Evolutionary conservation across 2,888 invertebrate species (phyloP), one percentile per base, ranked within the genome.

Genomic region (Platycheirus albimanus): DNA sequence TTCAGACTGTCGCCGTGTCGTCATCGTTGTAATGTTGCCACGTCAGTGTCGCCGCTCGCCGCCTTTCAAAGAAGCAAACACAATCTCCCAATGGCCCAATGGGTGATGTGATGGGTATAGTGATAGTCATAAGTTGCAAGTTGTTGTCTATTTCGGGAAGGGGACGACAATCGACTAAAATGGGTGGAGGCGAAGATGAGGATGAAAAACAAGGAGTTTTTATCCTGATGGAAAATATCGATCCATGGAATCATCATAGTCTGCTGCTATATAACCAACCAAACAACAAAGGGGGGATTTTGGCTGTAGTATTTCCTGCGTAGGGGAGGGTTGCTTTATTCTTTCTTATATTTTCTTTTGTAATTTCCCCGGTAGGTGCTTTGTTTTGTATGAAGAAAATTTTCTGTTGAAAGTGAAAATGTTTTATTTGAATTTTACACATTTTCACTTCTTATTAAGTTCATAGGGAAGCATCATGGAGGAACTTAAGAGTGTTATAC

Each of bases 171-270:
- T 24, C 24, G 3, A 4, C 5, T 24, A 24, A 24, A 24, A 5
- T 24, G n/a, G n/a, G n/a, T n/a, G n/a, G n/a, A n/a, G n/a, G n/a
- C n/a, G n/a, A n/a, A 24, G 3, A 24, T 24, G 24, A 24, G 6
- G 24, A 24, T 24, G 24, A 3, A 24, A 33, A 7, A 33, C n/a
- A 33, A 66, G 47, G 61, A 38, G 72, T 71, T 71, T 54, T 71
- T 78, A 78, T 78, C 71, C 66, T 79, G 74, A 80, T 70, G 77
- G 71, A 71, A 78, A 83, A 72, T 78, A 83, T 78, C 78, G 78
- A 78, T 78, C 78, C 67, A 10, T 49, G 47, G n/a, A 49, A 41
- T 41, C n/a, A 41, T 41, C n/a, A 8, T 45, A 43, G 19, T 19
- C 54, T 30, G 17, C 8, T 15, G n/a, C 11, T 3, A n/a, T n/a